A percentile compares a stretch with the other conserved stretches of the same genome.
Conservation (phyloP, 2,113 vertebrate genomes). For the Astatotilapia flaviijosephi region DNA sequence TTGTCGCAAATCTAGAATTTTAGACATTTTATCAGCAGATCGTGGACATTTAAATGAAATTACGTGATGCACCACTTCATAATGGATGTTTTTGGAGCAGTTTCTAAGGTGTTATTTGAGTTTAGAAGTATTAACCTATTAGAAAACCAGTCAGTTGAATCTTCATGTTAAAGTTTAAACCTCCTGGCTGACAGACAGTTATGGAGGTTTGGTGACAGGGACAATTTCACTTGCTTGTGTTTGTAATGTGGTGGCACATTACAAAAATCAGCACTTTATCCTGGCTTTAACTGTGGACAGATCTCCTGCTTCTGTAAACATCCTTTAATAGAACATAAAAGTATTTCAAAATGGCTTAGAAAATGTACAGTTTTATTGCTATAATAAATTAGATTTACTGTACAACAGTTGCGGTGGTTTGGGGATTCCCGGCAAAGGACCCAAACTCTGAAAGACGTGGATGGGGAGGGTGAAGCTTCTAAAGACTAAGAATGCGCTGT, state of each 20-base stretch:
- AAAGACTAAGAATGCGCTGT: background rate
- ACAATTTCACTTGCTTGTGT: background rate
- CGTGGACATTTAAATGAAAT: background rate
- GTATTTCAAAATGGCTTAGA: background rate
- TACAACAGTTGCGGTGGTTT: background rate
- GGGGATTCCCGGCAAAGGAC: background rate
- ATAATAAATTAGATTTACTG: background rate
- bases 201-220: background rate
- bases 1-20: background rate
- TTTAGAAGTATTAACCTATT: background rate
- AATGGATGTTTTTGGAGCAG: background rate
- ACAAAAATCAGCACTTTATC: background rate
- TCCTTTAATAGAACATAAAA: background rate
- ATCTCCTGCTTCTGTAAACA: background rate
- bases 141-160: background rate
- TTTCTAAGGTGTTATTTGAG: background rate
- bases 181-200: background rate
- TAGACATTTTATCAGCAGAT: background rate
- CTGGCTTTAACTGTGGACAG: background rate
- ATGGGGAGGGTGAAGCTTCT: background rate
- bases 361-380: background rate
- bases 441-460: background rate
- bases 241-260: background rate
- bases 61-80: background rate
- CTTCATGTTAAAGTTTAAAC: background rate